Percentiles rank a stretch among this genome's conserved stretches.
These are phyloP conservation scores for Chloroclystis v-ata DNA, from an alignment of 2,888 invertebrate genomes.

Conservation along the genomic window DNA sequence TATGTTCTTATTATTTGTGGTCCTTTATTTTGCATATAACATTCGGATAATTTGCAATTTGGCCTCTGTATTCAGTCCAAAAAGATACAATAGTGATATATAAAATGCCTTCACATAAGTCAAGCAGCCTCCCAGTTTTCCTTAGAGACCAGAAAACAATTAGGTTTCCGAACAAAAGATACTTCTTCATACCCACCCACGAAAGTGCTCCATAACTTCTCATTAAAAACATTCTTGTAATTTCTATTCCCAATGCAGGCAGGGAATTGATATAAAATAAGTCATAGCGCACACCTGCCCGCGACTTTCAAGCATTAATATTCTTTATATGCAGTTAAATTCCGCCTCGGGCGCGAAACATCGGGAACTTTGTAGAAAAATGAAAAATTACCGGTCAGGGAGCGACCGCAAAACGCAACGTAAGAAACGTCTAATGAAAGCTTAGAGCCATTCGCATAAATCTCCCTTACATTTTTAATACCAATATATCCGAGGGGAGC, in stretches of 20 bases:
- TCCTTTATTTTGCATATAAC: too few species aligned
- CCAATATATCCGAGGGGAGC: slow-evolving; percentile 76
- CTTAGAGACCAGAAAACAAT: slow-evolving; percentile 23
- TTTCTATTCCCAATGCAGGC: slow-evolving; percentile 55
- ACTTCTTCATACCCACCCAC: slow-evolving; percentile 22
- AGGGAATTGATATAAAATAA: slow-evolving; percentile 67
- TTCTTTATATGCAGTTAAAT: slow-evolving; percentile 77
- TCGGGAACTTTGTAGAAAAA: slow-evolving; percentile 71
- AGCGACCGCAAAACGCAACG: slow-evolving; percentile 73
- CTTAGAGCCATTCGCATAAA: slow-evolving; percentile 79
- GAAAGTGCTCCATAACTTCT: slow-evolving; percentile 46
- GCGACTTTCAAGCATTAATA: slow-evolving; percentile 64
- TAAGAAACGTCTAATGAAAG: slow-evolving; percentile 78
- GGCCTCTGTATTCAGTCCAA: too few species aligned
- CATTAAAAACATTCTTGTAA: slow-evolving; percentile 54
- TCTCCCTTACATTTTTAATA: slow-evolving; percentile 79
- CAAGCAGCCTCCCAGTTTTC: background rate
- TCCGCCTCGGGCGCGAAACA: slow-evolving; percentile 61
- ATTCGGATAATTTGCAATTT: too few species aligned
- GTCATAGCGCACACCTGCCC: slow-evolving; percentile 72
- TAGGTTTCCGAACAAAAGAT: slow-evolving; percentile 14
- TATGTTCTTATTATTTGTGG: too few species aligned
- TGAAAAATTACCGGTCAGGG: slow-evolving; percentile 78
- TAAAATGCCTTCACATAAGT: background rate
- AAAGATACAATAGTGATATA: too few species aligned